phyloP scores from a whole-genome alignment of 2,113 vertebrate species.

The Rousettus leschenaultii region DNA sequence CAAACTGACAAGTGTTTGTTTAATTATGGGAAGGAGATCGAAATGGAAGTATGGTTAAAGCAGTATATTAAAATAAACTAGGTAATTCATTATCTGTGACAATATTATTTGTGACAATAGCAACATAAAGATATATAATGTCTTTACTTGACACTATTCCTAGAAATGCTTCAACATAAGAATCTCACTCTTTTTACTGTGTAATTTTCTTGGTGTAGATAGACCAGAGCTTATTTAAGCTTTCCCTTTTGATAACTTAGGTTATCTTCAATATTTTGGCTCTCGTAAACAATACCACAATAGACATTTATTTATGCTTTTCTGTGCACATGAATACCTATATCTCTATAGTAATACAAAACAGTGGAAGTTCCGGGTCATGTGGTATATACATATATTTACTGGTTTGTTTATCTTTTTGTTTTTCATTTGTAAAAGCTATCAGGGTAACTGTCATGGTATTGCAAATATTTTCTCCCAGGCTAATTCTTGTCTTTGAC shows the following conservation, averaged over 20 bases:
- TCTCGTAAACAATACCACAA: neutral
- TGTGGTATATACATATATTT: neutral
- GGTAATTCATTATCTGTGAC: neutral
- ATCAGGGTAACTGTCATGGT: neutral
- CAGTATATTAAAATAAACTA: neutral
- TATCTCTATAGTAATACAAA: neutral
- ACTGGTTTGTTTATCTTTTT: neutral
- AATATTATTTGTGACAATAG: neutral
- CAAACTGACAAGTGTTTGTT: neutral
- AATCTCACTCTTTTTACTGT: neutral
- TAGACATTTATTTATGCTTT: neutral
- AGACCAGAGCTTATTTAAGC: neutral
- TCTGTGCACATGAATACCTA: neutral
- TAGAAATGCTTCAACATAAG: neutral
- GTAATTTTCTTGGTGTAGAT: neutral
- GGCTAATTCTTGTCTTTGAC: neutral
- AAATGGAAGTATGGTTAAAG: neutral
- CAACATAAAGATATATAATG: neutral
- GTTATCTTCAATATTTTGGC: neutral
- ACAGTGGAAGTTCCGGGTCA: neutral
- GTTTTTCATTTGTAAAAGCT: neutral
- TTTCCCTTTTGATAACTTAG: neutral
- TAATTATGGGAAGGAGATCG: neutral
- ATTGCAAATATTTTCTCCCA: constrained; percentile 4
- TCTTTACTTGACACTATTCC: neutral